Conservation (phyloP, 2,888 invertebrate species). For the Noctuana brunneofusca region DNA sequence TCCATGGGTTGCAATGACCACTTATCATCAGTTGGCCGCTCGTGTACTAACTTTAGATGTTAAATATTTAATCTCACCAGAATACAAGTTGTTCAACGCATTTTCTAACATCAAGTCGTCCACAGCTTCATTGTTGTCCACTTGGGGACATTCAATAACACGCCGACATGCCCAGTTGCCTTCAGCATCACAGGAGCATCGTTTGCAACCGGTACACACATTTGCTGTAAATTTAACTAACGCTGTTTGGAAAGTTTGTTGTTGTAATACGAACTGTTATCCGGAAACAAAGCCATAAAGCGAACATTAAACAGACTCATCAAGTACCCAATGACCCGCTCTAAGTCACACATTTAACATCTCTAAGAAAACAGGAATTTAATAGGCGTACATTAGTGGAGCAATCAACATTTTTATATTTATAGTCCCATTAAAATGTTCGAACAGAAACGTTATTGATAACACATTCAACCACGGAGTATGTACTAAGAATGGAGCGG, state of each 20-base stretch:
- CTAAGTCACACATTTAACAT: too few relatives aligned
- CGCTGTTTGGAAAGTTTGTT: neutral
- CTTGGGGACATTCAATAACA: constrained; percentile 46
- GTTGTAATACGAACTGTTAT: too few relatives aligned
- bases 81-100: constrained; percentile 46
- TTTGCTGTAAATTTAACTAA: constrained; percentile 51
- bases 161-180: constrained; percentile 56
- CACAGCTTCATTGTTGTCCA: constrained; percentile 41
- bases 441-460: constrained; percentile 10
- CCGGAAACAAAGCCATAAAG: too few relatives aligned
- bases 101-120: constrained; percentile 41
- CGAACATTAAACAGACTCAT: too few relatives aligned
- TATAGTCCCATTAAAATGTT: constrained; percentile 15
- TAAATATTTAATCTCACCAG: constrained; percentile 46
- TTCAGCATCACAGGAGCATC: constrained; percentile 53
- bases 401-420: constrained; percentile 23
- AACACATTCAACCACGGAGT: too few relatives aligned
- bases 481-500: too few relatives aligned
- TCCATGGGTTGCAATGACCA: too few relatives aligned
- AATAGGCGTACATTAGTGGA: constrained; percentile 3
- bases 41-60: too few relatives aligned
- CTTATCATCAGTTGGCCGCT: too few relatives aligned
- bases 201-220: constrained; percentile 60
- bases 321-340: too few relatives aligned
- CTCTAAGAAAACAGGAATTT: neutral